These are phyloP conservation scores for Dipodomys stephensi DNA, from an alignment of 2,113 vertebrate species.

Conservation along the genomic window DNA sequence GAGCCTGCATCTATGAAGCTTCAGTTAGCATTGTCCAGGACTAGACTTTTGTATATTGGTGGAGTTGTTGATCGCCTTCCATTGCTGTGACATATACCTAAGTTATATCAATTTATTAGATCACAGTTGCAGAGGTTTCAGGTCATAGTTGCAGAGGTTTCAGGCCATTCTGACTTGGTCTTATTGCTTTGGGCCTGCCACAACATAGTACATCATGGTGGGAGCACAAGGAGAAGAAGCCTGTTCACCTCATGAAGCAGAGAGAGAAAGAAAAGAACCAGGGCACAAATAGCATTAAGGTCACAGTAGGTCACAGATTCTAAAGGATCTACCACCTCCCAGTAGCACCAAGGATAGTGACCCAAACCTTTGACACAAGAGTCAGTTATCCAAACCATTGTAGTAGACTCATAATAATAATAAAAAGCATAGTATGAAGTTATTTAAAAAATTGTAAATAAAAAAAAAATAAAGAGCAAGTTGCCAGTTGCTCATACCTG, in stretches of 20 bases:
- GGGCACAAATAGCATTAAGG: neutral
- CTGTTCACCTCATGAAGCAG: neutral
- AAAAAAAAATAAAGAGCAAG: too few relatives aligned
- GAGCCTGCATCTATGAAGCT: neutral
- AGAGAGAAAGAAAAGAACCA: neutral
- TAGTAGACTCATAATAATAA: neutral
- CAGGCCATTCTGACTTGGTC: too few relatives aligned
- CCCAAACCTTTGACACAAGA: neutral
- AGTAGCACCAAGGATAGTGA: neutral
- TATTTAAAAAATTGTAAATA: conserved; percentile 21
- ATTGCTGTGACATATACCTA: neutral
- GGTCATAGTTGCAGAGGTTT: neutral
- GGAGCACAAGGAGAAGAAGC: neutral
- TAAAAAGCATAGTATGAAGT: neutral
- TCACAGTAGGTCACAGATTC: neutral
- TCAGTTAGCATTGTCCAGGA: neutral
- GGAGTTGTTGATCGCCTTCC: neutral
- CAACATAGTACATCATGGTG: neutral
- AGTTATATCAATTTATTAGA: neutral
- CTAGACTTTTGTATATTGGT: neutral
- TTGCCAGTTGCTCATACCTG: too few relatives aligned
- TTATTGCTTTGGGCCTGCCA: neutral
- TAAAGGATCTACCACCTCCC: neutral
- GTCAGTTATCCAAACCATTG: neutral
- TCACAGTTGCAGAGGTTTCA: neutral